Conservation (phyloP, 2,888 invertebrate species). For the Phortica okadai region DNA sequence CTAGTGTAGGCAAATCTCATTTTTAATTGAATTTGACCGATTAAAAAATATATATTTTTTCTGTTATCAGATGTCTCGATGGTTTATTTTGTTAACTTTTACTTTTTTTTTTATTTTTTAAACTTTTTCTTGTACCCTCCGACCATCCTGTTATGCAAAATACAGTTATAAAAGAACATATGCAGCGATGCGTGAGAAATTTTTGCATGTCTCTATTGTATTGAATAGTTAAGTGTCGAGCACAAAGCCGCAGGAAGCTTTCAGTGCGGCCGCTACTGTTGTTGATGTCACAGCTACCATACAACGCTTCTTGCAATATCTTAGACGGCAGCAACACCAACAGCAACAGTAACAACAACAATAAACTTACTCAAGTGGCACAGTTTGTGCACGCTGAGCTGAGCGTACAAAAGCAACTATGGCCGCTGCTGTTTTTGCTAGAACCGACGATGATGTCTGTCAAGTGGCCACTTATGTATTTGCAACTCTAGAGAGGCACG, state of each 20-base stretch:
- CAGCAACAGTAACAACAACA: constrained; percentile 41
- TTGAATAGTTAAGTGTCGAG: constrained; percentile 46
- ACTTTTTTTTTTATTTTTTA: neutral
- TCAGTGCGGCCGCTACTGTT: constrained; percentile 43
- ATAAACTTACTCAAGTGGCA: constrained; percentile 54
- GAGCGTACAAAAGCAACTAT: neutral
- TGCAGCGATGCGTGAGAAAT: constrained; percentile 58
- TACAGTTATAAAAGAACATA: constrained; percentile 13
- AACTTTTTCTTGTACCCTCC: neutral
- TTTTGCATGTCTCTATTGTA: constrained; percentile 56
- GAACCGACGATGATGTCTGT: constrained; percentile 59
- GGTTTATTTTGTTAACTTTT: neutral
- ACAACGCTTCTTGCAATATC: constrained; percentile 15
- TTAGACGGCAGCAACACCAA: neutral
- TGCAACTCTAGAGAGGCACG: constrained; percentile 62
- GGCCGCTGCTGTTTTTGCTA: constrained; percentile 12
- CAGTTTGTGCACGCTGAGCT: constrained; percentile 53
- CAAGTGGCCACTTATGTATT: constrained; percentile 70
- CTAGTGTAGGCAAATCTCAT: no score
- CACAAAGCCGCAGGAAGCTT: constrained; percentile 66
- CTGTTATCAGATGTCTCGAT: neutral
- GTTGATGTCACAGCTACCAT: constrained; percentile 44
- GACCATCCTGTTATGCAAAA: neutral
- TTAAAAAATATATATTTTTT: neutral
- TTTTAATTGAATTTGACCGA: no score